These are phyloP conservation scores for Pachyseris speciosa DNA, from an alignment of 64 coral and sea anemone species.

Conservation along the genomic window DNA sequence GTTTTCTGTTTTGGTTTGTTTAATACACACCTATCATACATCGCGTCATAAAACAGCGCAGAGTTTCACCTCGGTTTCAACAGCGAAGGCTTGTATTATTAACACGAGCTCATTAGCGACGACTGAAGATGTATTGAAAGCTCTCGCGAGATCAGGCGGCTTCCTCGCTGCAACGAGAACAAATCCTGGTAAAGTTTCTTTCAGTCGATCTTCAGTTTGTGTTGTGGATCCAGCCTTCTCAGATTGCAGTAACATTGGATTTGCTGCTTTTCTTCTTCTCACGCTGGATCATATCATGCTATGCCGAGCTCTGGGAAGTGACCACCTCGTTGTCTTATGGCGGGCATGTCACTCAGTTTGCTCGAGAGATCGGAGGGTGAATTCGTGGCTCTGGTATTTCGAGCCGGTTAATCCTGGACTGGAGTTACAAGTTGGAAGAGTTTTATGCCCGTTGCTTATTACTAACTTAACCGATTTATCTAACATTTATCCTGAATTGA, in stretches of 20 bases:
- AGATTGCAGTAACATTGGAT: conserved; percentile 46
- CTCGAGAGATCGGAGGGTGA: conserved; percentile 35
- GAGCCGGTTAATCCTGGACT: conserved; percentile 68
- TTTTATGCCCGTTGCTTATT: conserved; percentile 26
- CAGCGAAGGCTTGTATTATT: background rate
- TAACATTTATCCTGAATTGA: too few species aligned
- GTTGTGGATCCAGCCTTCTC: conserved; percentile 52
- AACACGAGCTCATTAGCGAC: background rate
- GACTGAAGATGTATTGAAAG: background rate
- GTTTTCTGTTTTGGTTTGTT: background rate
- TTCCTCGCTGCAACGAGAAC: conserved; percentile 1
- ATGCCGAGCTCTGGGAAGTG: conserved; percentile 40
- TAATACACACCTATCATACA: background rate
- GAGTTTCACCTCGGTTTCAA: too few species aligned
- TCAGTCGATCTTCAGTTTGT: background rate
- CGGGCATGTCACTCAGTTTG: conserved; percentile 63
- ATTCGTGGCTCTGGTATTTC: conserved; percentile 91
- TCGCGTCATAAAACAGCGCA: background rate
- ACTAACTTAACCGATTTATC: background rate
- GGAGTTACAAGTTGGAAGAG: conserved; percentile 53
- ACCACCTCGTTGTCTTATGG: conserved; percentile 68
- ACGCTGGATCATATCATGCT: conserved; percentile 67
- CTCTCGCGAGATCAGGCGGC: background rate
- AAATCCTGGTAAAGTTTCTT: background rate
- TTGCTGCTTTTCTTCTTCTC: conserved; percentile 40